phyloP scores from a whole-genome alignment of 2,113 vertebrate species.

The Datnioides undecimradiatus region DNA sequence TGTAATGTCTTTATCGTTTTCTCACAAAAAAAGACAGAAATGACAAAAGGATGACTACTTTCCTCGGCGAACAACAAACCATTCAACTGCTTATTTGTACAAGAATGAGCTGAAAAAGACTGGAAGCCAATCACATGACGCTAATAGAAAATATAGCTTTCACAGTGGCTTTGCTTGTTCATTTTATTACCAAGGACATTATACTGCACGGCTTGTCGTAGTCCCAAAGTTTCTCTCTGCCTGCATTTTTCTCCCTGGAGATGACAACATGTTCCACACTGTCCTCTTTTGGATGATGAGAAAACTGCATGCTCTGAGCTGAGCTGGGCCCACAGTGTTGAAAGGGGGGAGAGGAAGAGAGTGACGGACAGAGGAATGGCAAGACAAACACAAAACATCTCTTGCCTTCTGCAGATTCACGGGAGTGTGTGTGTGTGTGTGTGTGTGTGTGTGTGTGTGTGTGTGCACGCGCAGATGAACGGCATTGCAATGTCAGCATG shows the following conservation, averaged over 20 bases:
- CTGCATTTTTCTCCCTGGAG: constrained; percentile 63
- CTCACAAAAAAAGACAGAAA: not conserved
- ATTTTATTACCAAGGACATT: constrained; percentile 18
- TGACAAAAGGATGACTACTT: not conserved
- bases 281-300: constrained; percentile 79
- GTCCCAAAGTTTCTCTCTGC: constrained; percentile 10
- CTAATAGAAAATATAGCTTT: not conserved
- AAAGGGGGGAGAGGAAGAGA: not conserved
- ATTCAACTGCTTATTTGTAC: not conserved
- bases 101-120: not conserved
- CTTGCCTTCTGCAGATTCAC: constrained; percentile 22
- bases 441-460: not conserved
- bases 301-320: constrained; percentile 63
- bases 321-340: not conserved
- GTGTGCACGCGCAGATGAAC: constrained; percentile 39
- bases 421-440: constrained; percentile 4
- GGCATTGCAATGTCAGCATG: constrained; percentile 57
- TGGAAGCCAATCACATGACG: not conserved
- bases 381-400: constrained; percentile 19
- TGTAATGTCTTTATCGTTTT: not conserved
- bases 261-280: constrained; percentile 75
- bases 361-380: constrained; percentile 40
- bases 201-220: not conserved
- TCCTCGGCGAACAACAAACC: not conserved
- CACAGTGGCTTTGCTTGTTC: constrained; percentile 6